These are phyloP conservation scores for Thecocarcelia acutangulata DNA, from an alignment of 2,888 invertebrate genomes.

Conservation along the genomic window DNA sequence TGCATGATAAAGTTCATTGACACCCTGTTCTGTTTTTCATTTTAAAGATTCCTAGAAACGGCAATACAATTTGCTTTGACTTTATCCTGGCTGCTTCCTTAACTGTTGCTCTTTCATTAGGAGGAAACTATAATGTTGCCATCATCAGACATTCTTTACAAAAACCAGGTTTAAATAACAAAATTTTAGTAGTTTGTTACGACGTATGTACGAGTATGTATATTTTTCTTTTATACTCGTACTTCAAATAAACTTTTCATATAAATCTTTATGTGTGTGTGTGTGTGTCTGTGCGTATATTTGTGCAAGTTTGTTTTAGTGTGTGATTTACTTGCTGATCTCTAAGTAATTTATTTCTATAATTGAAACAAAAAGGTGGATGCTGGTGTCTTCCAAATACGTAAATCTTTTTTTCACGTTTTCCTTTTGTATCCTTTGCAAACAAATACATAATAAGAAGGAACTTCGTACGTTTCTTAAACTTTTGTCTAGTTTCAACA, in stretches of 20 bases:
- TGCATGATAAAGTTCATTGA: too few species aligned
- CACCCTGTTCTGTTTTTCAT: too few species aligned
- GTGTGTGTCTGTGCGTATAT: not conserved
- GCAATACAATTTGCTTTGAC: constrained; percentile 3
- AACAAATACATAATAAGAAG: constrained; percentile 28
- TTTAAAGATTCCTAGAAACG: too few species aligned
- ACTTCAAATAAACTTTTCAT: constrained; percentile 18
- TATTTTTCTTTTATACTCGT: constrained; percentile 16
- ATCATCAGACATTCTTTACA: constrained; percentile 47
- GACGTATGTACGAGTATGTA: not conserved
- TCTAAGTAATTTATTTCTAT: constrained; percentile 61
- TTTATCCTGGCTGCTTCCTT: constrained; percentile 9
- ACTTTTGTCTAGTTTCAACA: constrained; percentile 58
- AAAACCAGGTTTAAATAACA: constrained; percentile 47
- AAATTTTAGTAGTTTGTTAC: constrained; percentile 50
- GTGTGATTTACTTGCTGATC: constrained; percentile 51
- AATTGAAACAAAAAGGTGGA: constrained; percentile 56
- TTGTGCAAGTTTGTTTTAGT: not conserved
- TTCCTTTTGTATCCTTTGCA: constrained; percentile 22
- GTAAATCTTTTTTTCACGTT: constrained; percentile 10
- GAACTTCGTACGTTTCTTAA: constrained; percentile 48
- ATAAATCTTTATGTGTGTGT: not conserved
- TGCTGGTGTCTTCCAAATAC: constrained; percentile 8
- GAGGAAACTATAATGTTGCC: constrained; percentile 55
- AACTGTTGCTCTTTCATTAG: constrained; percentile 54